A percentile compares a stretch with the other conserved stretches of the same genome.
These are phyloP conservation scores for Takifugu bimaculatus DNA, from an alignment of 2,113 vertebrate genomes.

Conservation along the genomic window DNA sequence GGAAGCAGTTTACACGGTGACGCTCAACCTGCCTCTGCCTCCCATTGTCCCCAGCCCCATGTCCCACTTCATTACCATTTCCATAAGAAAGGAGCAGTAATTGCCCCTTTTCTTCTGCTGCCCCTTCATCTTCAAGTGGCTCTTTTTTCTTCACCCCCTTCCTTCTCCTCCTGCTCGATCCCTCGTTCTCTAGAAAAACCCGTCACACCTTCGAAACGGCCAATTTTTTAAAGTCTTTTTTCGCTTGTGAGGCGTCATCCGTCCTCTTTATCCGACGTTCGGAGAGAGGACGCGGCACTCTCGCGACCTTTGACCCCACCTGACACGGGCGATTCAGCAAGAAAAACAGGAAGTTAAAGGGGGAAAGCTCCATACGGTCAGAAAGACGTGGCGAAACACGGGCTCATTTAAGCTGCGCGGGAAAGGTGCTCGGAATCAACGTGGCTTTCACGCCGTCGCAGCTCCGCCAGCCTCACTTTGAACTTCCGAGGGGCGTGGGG, in stretches of 20 bases:
- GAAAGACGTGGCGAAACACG: neutral
- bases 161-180: conserved; percentile 17
- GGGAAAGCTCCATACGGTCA: neutral
- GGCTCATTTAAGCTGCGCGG: neutral
- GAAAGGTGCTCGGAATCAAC: conserved; percentile 22
- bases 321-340: no score
- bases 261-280: no score
- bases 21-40: conserved; percentile 71
- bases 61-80: conserved; percentile 81
- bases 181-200: conserved; percentile 11
- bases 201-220: no score
- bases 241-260: no score
- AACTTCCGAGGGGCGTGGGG: conserved; percentile 60
- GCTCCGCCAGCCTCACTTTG: conserved; percentile 50
- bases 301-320: neutral
- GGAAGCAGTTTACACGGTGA: conserved; percentile 81
- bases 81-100: conserved; percentile 81
- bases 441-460: conserved; percentile 17
- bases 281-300: no score
- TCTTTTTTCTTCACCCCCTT: conserved; percentile 25
- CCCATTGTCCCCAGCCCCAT: conserved; percentile 72
- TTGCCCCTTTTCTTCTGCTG: conserved; percentile 77
- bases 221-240: no score
- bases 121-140: conserved; percentile 75
- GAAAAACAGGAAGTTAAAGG: no score